Evolutionary conservation across 2,113 vertebrate genomes (phyloP).

Genomic region (Puntigrus tetrazona): DNA sequence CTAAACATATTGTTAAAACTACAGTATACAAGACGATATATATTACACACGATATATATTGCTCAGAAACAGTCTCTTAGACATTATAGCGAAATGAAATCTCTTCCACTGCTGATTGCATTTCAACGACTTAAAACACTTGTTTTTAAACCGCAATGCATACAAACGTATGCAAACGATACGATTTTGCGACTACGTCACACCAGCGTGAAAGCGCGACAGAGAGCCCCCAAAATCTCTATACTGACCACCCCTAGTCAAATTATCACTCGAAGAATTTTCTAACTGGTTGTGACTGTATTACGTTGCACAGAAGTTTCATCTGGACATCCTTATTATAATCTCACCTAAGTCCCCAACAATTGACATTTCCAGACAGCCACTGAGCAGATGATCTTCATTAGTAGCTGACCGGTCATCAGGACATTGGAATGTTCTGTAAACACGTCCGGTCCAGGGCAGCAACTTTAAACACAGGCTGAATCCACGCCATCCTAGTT

Average conservation of each 20-base stretch:
- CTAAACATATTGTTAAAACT: too few species aligned
- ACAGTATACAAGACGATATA: too few species aligned
- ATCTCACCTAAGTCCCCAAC: constrained; percentile 3
- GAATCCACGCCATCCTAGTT: constrained; percentile 18
- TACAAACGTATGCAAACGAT: too few species aligned
- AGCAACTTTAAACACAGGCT: background rate
- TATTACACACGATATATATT: too few species aligned
- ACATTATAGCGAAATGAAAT: too few species aligned
- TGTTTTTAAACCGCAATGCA: too few species aligned
- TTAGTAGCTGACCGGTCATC: constrained; percentile 35
- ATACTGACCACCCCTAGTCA: background rate
- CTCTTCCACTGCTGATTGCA: too few species aligned
- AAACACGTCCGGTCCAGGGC: background rate
- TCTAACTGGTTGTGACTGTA: background rate
- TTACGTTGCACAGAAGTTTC: background rate
- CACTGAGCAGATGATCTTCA: constrained; percentile 18
- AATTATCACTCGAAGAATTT: background rate
- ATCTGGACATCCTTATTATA: background rate
- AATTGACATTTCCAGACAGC: constrained; percentile 7
- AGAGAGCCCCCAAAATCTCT: too few species aligned
- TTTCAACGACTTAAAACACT: too few species aligned
- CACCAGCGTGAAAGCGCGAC: too few species aligned
- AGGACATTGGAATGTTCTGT: constrained; percentile 13
- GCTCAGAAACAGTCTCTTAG: too few species aligned
- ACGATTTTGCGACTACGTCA: too few species aligned